A percentile compares a stretch with the other conserved stretches of the same genome.
These are phyloP conservation scores for Conops quadrifasciatus DNA, from an alignment of 2,888 invertebrate genomes.

Conservation along the genomic window DNA sequence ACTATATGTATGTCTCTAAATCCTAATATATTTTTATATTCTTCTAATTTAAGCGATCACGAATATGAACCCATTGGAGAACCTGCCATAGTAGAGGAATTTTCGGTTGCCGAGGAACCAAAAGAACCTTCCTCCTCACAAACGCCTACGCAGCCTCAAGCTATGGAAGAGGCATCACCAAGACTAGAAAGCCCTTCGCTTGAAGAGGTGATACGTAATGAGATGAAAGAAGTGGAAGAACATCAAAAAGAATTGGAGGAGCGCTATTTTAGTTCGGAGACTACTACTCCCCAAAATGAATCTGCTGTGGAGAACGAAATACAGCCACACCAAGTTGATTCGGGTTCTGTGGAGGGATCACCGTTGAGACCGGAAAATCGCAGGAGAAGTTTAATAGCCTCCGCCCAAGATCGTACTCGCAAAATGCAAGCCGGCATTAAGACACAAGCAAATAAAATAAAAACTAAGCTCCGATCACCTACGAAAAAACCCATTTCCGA, in stretches of 20 bases:
- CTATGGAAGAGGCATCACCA: slow-evolving; percentile 15
- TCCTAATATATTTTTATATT: slow-evolving; percentile 29
- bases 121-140: slow-evolving; percentile 40
- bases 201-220: slow-evolving; percentile 64
- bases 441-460: slow-evolving; percentile 77
- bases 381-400: slow-evolving; percentile 66
- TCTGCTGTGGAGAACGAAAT: slow-evolving; percentile 74
- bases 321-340: slow-evolving; percentile 75
- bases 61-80: slow-evolving; percentile 90
- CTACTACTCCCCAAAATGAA: slow-evolving; percentile 67
- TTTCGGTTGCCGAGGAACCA: background rate
- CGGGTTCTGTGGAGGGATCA: slow-evolving; percentile 71
- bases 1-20: no score
- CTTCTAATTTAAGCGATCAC: slow-evolving; percentile 79
- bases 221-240: slow-evolving; percentile 67
- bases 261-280: slow-evolving; percentile 70
- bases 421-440: slow-evolving; percentile 75
- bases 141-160: background rate
- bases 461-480: slow-evolving; percentile 71
- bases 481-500: slow-evolving; percentile 53
- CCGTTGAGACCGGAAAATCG: slow-evolving; percentile 70
- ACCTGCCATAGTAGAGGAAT: slow-evolving; percentile 63
- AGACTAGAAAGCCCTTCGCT: slow-evolving; percentile 18
- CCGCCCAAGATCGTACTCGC: slow-evolving; percentile 67
- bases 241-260: slow-evolving; percentile 73